Evolutionary conservation across 2,797 vertebrate species (phyloP), one percentile per base, ranked within the genome.

Genomic region (Tiaroga cobitis): DNA sequence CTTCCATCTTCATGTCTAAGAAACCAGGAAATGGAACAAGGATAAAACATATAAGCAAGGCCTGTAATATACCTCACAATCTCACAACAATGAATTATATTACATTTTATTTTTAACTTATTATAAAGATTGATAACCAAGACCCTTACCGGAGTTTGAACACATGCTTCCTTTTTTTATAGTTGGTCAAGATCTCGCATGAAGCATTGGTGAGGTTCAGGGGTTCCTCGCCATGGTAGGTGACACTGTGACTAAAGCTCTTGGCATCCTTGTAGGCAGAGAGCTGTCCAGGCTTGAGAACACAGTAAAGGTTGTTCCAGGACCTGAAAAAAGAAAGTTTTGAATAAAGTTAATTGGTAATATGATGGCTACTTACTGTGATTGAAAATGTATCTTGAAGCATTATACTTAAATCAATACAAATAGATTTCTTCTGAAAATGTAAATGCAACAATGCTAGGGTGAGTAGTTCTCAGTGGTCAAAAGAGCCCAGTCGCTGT

Each of bases 151-250:
- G 94, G 86, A 99, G 94, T 90, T 97, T 99, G 90, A 97, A 96
- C 73, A 99, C 96, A 0, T 98, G 95, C 87, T 98, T 99, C 95
- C 97, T 99, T 87, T 98, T 99, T 94, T 99, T 99, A 91, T 99
- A 99, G 93, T 94, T 97, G 3, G 91, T 86, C 9, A 97, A 96
- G 46, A 96, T 90, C 92, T 99, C 97, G 74, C 97, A 98, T 93
- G 89, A 92, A 87, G 97, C 97, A 0, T 95, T 94, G 51, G 81
- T 89, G 82, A 99, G 95, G 9, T 91, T 87, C 91, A 99, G 87
- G 16, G 97, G 96, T 51, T 96, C 96, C 93, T 99, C 98, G 0
- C 97, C 97, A 0, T 99, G 98, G 89, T 95, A 98, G 0, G 97
- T 96, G 87, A 94, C 89, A 34, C 96, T 96, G 1, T 97, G 93